Evolutionary conservation across 2,113 vertebrate species (phyloP).

Genomic region (Cryptomyrus ogoouensis): DNA sequence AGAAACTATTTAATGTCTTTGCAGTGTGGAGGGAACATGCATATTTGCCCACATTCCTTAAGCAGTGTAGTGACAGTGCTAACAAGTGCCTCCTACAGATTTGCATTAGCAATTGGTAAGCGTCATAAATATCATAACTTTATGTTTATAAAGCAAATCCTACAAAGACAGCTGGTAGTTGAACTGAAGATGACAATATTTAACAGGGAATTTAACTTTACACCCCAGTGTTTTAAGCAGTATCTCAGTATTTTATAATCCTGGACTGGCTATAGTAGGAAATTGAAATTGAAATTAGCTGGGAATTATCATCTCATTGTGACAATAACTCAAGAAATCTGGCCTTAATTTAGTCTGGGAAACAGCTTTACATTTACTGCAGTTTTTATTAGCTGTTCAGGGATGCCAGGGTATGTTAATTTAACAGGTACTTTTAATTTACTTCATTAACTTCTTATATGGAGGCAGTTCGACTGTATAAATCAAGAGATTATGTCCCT

Average conservation of each 20-base stretch:
- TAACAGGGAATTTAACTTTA: neutral
- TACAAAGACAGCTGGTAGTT: neutral
- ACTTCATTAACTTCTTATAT: neutral
- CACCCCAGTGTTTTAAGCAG: neutral
- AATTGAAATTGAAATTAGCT: neutral
- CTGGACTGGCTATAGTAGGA: neutral
- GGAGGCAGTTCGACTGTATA: neutral
- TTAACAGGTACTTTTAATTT: neutral
- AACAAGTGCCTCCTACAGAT: neutral
- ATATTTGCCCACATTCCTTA: neutral
- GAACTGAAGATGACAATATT: neutral
- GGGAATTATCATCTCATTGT: neutral
- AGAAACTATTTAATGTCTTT: neutral
- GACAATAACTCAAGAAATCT: neutral
- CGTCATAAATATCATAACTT: too few species aligned
- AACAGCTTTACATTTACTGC: neutral
- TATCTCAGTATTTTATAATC: neutral
- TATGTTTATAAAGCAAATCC: neutral
- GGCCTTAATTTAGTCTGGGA: neutral
- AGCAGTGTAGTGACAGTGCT: neutral
- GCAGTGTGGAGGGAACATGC: neutral
- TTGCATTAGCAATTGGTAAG: too few species aligned
- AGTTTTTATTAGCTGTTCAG: neutral
- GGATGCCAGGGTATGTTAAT: neutral
- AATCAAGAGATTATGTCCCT: neutral